These are phyloP conservation scores for Mya arenaria DNA, from an alignment of 1,140 invertebrate genomes.

Conservation along the genomic window DNA sequence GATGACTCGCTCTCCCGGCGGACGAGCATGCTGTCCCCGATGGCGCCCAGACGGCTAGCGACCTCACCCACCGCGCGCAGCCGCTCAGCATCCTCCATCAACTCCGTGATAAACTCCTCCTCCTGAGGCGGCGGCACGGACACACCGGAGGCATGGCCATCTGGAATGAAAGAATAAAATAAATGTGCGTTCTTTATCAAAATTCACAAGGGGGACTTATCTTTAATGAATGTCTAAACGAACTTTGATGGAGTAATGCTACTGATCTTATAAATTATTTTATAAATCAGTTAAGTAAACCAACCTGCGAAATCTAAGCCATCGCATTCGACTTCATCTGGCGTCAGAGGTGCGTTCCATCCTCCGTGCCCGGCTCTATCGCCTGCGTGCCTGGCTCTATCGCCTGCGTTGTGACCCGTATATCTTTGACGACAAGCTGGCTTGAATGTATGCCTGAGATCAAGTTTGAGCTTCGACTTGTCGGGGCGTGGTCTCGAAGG, in stretches of 20 bases:
- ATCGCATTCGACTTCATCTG: slow-evolving; percentile 50
- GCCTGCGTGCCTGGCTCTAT: not conserved
- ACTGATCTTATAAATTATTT: not conserved
- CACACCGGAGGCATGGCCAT: not conserved
- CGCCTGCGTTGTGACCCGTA: not conserved
- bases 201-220: no score
- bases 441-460: slow-evolving; percentile 8
- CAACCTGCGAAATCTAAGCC: slow-evolving; percentile 29
- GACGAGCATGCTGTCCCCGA: slow-evolving; percentile 30
- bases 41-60: slow-evolving; percentile 28
- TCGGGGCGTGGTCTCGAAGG: slow-evolving; percentile 2
- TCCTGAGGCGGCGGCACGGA: not conserved
- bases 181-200: no score
- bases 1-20: slow-evolving; percentile 22
- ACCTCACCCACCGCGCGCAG: slow-evolving; percentile 30
- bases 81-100: slow-evolving; percentile 24
- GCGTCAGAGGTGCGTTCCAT: no score
- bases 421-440: slow-evolving; percentile 19
- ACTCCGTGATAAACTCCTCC: not conserved
- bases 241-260: not conserved
- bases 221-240: no score
- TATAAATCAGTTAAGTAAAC: not conserved
- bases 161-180: not conserved
- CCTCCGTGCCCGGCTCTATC: no score
- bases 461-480: slow-evolving; percentile 27